Evolutionary conservation across 2,113 vertebrate species (phyloP).

Genomic region (Perognathus longimembris): DNA sequence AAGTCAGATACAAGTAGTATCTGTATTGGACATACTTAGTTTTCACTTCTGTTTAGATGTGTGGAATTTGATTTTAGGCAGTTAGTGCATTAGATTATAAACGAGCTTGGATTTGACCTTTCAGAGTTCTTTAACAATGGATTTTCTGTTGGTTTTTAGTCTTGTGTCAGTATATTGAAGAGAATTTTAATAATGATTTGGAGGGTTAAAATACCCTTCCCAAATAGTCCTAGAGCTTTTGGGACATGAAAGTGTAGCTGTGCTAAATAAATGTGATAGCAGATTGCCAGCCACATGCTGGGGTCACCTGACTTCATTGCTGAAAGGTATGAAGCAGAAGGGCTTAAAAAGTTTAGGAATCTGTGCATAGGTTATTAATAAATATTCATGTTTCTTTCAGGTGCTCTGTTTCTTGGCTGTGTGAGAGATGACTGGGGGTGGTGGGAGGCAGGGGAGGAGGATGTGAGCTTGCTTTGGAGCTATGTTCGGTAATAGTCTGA

Average conservation of each 20-base stretch:
- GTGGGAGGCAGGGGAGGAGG: background rate
- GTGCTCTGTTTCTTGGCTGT: constrained; percentile 53
- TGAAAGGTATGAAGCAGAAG: constrained; percentile 28
- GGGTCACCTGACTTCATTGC: constrained; percentile 1
- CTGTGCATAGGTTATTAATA: constrained; percentile 30
- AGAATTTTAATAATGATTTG: constrained; percentile 30
- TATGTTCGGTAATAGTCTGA: background rate
- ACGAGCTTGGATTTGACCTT: constrained; percentile 46
- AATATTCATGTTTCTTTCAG: constrained; percentile 37
- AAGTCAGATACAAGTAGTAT: background rate
- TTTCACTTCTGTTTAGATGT: no score
- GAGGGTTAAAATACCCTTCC: background rate
- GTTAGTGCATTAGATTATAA: constrained; percentile 5
- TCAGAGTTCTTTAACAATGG: constrained; percentile 22
- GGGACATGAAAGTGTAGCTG: constrained; percentile 17
- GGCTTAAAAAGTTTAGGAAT: constrained; percentile 30
- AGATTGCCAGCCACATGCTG: background rate
- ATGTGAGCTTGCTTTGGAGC: background rate
- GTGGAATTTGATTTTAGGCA: background rate
- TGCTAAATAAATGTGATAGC: constrained; percentile 48
- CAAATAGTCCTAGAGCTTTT: constrained; percentile 45
- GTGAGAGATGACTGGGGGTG: background rate
- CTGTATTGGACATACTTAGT: no score
- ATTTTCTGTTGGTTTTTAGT: constrained; percentile 42
- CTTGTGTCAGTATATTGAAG: background rate